phyloP scores from a whole-genome alignment of 1,140 invertebrate species.

The Drosophila subpulchrella region DNA sequence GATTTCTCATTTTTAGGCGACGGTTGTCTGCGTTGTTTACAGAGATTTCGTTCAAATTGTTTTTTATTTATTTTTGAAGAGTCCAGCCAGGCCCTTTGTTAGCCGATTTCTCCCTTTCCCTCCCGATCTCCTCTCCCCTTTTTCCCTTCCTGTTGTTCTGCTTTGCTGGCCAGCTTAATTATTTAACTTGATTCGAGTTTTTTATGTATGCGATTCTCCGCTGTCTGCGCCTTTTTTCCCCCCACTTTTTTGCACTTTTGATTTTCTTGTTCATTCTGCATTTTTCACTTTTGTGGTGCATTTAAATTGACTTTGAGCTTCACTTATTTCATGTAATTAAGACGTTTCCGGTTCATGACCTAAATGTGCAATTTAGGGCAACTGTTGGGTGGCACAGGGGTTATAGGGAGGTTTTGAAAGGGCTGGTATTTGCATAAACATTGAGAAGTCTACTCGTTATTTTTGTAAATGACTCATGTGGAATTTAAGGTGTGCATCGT shows the following conservation, averaged over 20 bases:
- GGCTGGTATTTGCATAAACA: constrained; percentile 43
- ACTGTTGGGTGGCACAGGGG: constrained; percentile 2
- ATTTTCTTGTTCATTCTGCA: constrained; percentile 35
- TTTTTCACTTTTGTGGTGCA: constrained; percentile 48
- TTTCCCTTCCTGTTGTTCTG: constrained; percentile 56
- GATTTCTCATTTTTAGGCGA: not conserved
- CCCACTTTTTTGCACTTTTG: constrained; percentile 16
- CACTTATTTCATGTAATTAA: constrained; percentile 73
- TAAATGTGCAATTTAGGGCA: constrained; percentile 55
- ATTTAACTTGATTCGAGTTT: constrained; percentile 65
- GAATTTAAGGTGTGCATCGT: constrained; percentile 11
- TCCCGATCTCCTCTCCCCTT: constrained; percentile 17
- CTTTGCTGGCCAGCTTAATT: constrained; percentile 69
- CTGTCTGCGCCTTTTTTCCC: constrained; percentile 29
- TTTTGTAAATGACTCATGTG: constrained; percentile 15
- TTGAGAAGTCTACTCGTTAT: constrained; percentile 22
- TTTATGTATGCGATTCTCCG: constrained; percentile 47
- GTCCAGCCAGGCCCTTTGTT: constrained; percentile 51
- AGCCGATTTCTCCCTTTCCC: constrained; percentile 17
- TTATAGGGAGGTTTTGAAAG: not conserved
- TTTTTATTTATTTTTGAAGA: constrained; percentile 48
- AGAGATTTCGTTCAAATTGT: constrained; percentile 53
- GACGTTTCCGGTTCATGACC: constrained; percentile 77
- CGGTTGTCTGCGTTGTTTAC: constrained; percentile 31
- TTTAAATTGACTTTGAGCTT: constrained; percentile 74